phyloP scores from a whole-genome alignment of 64 coral and sea anemone genomes.

The Acropora yongei region DNA sequence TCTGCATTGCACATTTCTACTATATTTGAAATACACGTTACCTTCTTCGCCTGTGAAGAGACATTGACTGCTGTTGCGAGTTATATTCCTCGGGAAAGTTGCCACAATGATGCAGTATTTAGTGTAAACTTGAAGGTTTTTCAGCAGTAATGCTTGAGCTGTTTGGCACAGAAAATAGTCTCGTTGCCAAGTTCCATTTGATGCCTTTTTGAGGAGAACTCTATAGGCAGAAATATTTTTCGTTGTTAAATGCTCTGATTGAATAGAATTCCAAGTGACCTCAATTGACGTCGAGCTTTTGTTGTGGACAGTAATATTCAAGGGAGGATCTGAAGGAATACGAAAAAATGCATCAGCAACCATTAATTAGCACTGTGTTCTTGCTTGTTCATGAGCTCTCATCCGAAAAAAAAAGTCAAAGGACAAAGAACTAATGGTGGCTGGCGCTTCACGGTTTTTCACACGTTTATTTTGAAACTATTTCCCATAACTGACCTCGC shows the following conservation, averaged over 20 bases:
- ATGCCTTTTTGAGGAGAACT: background rate
- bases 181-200: too few relatives aligned
- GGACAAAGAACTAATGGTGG: too few relatives aligned
- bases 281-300: conserved; percentile 13
- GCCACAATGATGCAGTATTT: conserved; percentile 10
- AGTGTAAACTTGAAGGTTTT: background rate
- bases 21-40: background rate
- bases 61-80: conserved; percentile 34
- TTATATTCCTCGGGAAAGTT: background rate
- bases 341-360: too few relatives aligned
- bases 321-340: background rate
- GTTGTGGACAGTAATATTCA: background rate
- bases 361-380: too few relatives aligned
- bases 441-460: too few relatives aligned
- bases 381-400: too few relatives aligned
- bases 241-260: background rate
- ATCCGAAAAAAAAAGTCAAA: too few relatives aligned
- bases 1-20: too few relatives aligned
- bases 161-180: background rate
- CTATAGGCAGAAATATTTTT: background rate
- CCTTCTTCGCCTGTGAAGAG: conserved; percentile 44
- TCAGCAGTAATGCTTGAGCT: background rate
- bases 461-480: too few relatives aligned
- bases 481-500: too few relatives aligned
- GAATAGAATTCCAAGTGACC: background rate